Evolutionary conservation across 2,888 invertebrate genomes (phyloP), one percentile per base, ranked within the genome.

Genomic region (Euclidia mi): DNA sequence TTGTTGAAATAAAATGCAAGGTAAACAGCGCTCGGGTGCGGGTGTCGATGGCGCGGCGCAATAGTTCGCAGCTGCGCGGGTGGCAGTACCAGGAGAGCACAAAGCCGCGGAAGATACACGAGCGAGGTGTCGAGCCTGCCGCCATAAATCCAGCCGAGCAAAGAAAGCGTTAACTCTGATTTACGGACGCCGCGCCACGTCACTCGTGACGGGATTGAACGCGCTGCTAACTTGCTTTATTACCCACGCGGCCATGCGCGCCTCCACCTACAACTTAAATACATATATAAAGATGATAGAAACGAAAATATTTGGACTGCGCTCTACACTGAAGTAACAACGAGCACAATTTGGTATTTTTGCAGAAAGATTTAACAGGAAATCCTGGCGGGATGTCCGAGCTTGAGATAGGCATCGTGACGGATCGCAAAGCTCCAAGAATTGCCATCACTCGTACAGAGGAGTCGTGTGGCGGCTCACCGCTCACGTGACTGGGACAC

Each of bases 111-210:
- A 79, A 84, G 83, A 83, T 81, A 82, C 82, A 84, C 80, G 80
- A 77, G 79, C 81, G 76, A 81, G 70, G 79, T 81, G 81, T 77
- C 81, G 81, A 78, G 79, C 81, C 77, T 81, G 78, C 68, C 75
- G 74, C 87, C 78, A 88, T 91, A 91, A 90, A 91, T 92, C 85
- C 80, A 73, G 69, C 62, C 76, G 73, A 76, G 86, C 77, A 86
- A 88, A 89, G 87, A 90, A 89, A 88, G 85, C 85, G 85, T 88
- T 90, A 90, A 89, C 89, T 80, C 86, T 90, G 91, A 92, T 91
- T 90, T 91, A 90, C 84, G 73, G 86, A 82, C 84, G 79, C 20
- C 20, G 20, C 2, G 4, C 82, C 79, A 66, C 80, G 82, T 80
- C 79, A 79, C 69, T 73, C 82, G 81, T 82, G 82, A 78, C 78